Percentiles rank a stretch among this genome's conserved stretches.
Conservation (phyloP, 1,140 invertebrate genomes). For the Orussus abietinus region DNA sequence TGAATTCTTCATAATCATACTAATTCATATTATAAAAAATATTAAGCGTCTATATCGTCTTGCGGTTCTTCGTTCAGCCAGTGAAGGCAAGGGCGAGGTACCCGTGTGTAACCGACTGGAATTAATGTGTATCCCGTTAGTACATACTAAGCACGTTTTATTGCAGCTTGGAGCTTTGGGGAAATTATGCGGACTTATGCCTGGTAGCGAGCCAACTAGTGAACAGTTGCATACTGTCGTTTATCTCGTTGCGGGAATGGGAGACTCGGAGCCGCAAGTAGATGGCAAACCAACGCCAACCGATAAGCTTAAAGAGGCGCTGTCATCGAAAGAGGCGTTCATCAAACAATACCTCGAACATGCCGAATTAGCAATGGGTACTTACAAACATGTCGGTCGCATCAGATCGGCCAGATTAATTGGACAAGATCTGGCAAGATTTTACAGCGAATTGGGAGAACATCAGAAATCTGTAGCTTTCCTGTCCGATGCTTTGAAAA, state of each 20-base stretch:
- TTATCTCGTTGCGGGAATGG: constrained; percentile 85
- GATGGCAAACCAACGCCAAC: constrained; percentile 65
- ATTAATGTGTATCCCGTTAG: too few relatives aligned
- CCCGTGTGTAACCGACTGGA: too few relatives aligned
- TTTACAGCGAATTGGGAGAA: constrained; percentile 84
- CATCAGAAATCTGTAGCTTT: constrained; percentile 85
- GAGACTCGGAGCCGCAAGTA: constrained; percentile 58
- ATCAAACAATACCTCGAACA: constrained; percentile 89
- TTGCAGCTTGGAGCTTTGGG: constrained; percentile 78
- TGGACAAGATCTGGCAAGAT: constrained; percentile 83
- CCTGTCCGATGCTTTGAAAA: constrained; percentile 79
- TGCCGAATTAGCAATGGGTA: constrained; percentile 92
- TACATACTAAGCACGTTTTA: too few relatives aligned
- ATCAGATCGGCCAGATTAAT: constrained; percentile 80
- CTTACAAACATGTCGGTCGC: constrained; percentile 92
- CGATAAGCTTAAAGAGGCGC: constrained; percentile 83
- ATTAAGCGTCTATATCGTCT: too few relatives aligned
- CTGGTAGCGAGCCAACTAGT: constrained; percentile 75
- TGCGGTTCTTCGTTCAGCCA: too few relatives aligned
- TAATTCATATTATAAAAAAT: too few relatives aligned
- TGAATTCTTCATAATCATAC: too few relatives aligned
- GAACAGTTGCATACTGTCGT: constrained; percentile 88
- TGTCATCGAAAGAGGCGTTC: constrained; percentile 86
- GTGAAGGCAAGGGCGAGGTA: too few relatives aligned
- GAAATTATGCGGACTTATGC: constrained; percentile 87